These are phyloP conservation scores for Ceriagrion tenellum DNA, from an alignment of 2,888 invertebrate genomes.

Conservation along the genomic window DNA sequence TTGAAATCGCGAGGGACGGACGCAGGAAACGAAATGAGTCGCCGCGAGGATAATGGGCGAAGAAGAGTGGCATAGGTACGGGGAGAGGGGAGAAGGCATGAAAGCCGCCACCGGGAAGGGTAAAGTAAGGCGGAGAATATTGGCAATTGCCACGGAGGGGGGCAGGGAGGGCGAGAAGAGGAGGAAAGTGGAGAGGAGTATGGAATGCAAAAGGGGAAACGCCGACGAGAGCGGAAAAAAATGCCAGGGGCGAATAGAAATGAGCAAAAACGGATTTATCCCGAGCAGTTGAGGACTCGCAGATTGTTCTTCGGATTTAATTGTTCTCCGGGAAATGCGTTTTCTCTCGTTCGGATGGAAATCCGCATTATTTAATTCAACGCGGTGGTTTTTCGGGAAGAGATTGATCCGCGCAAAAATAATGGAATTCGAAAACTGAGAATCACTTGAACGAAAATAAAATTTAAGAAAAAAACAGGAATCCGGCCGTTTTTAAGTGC, in stretches of 20 bases:
- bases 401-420: slow-evolving; percentile 14
- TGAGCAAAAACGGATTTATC: slow-evolving; percentile 39
- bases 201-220: not conserved
- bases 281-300: slow-evolving; percentile 1
- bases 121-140: not conserved
- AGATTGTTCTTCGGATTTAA: slow-evolving; percentile 32
- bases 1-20: not conserved
- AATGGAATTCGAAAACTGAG: slow-evolving; percentile 3
- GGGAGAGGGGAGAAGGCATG: not conserved
- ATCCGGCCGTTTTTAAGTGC: not conserved
- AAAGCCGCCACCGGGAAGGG: not conserved
- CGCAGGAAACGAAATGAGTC: not conserved
- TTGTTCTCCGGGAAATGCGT: not conserved
- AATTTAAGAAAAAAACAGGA: not conserved
- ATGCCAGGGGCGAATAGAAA: not conserved
- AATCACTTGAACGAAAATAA: not conserved
- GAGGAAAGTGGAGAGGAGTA: not conserved
- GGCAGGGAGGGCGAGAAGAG: not conserved
- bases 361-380: slow-evolving; percentile 31
- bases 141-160: not conserved
- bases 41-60: not conserved
- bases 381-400: not conserved
- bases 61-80: not conserved
- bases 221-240: not conserved
- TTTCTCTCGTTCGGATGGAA: slow-evolving; percentile 22